These are phyloP conservation scores for Psilopogon haemacephalus DNA, from an alignment of 2,113 vertebrate genomes.

Conservation along the genomic window DNA sequence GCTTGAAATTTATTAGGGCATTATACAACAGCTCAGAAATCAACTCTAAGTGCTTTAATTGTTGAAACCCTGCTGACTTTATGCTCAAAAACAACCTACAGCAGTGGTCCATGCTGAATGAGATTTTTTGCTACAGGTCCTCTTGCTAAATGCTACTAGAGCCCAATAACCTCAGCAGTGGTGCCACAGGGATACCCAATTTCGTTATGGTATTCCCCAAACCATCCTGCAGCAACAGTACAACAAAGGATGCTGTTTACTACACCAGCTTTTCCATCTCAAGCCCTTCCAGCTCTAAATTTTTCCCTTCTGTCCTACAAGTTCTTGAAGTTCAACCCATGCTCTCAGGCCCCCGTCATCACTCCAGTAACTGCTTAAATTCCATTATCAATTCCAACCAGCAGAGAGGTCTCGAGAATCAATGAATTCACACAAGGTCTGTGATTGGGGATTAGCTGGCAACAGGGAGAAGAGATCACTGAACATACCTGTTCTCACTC, in stretches of 20 bases:
- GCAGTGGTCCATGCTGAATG: background rate
- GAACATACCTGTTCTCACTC: background rate
- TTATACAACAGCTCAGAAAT: background rate
- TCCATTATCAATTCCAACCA: background rate
- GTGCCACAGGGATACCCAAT: background rate
- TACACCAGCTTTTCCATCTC: background rate
- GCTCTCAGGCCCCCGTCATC: background rate
- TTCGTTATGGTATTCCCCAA: background rate
- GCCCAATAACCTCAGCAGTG: background rate
- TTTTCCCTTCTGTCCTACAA: background rate
- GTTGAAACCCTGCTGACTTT: background rate
- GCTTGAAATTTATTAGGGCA: background rate
- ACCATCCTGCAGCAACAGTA: background rate
- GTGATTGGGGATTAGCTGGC: background rate
- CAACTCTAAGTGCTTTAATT: background rate
- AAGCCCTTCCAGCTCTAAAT: background rate
- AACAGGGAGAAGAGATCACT: fast-evolving
- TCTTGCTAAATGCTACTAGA: background rate
- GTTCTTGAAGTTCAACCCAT: background rate
- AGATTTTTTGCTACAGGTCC: background rate
- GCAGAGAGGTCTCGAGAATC: background rate
- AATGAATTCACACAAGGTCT: background rate
- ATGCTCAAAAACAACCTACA: background rate
- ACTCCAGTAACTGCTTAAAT: background rate
- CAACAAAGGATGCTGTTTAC: background rate